These are phyloP conservation scores for Crotophaga sulcirostris DNA, from an alignment of 2,113 vertebrate genomes.

Conservation along the genomic window DNA sequence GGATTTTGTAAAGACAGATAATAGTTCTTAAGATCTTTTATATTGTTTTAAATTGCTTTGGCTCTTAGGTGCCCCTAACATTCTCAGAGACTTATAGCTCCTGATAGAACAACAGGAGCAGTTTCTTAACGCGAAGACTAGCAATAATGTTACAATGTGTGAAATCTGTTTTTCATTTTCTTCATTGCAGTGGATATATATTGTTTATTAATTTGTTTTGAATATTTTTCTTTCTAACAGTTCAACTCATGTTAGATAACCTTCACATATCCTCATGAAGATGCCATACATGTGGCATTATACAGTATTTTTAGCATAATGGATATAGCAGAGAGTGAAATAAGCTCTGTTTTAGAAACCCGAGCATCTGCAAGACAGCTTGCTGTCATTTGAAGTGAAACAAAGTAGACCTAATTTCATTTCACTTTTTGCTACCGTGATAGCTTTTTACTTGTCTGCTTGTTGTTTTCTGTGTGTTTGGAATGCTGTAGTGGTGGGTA, in stretches of 20 bases:
- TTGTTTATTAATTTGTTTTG: background rate
- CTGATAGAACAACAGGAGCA: background rate
- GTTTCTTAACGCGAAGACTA: background rate
- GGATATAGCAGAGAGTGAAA: background rate
- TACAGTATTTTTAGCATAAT: background rate
- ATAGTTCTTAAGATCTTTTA: background rate
- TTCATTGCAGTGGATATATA: background rate
- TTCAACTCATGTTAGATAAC: background rate
- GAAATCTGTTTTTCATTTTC: background rate
- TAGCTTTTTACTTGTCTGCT: background rate
- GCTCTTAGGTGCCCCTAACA: background rate
- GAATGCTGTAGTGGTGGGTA: background rate
- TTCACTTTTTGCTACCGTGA: background rate
- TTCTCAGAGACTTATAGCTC: background rate
- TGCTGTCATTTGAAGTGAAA: background rate
- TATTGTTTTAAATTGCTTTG: background rate
- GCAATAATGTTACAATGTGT: background rate
- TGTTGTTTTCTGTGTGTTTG: background rate
- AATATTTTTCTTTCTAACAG: background rate
- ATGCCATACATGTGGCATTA: fast-evolving
- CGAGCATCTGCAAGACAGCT: background rate
- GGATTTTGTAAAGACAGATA: background rate
- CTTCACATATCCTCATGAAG: background rate
- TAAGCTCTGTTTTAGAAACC: background rate
- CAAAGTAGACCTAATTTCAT: background rate